phyloP scores from a whole-genome alignment of 2,888 invertebrate species.

The Dione vanillae region DNA sequence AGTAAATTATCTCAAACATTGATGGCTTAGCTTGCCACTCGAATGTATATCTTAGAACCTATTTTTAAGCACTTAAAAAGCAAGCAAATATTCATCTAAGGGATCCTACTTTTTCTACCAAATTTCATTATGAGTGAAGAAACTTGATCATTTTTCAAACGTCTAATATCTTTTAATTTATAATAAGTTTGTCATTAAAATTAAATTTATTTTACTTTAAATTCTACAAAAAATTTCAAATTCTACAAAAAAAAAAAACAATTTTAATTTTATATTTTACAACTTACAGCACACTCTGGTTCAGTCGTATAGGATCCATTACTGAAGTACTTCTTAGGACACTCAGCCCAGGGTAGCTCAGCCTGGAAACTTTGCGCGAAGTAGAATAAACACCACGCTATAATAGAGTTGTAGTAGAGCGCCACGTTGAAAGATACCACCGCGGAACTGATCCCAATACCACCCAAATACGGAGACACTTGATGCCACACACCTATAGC shows the following conservation, averaged over 20 bases:
- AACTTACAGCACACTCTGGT: conserved; percentile 92
- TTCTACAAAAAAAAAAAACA: no score
- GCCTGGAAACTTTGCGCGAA: conserved; percentile 96
- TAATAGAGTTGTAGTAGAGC: conserved; percentile 98
- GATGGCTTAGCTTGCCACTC: no score
- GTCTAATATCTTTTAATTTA: no score
- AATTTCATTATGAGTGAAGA: conserved; percentile 19
- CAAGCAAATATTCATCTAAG: no score
- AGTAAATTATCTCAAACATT: no score
- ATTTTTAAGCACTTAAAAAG: no score
- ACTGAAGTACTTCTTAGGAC: conserved; percentile 91
- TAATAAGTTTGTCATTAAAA: no score
- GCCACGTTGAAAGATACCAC: conserved; percentile 98
- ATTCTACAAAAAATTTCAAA: no score
- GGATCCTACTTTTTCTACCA: not conserved
- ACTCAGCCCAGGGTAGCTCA: conserved; percentile 95
- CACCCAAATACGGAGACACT: conserved; percentile 93
- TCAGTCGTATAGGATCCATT: conserved; percentile 92
- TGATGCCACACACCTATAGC: conserved; percentile 98
- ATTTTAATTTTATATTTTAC: not conserved
- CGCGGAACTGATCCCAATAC: conserved; percentile 96
- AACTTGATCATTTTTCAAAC: not conserved
- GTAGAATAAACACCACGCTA: conserved; percentile 98
- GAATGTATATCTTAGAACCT: no score
- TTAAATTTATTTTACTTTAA: no score